Conservation (phyloP, 2,113 vertebrate species). For the Cinclus cinclus region DNA sequence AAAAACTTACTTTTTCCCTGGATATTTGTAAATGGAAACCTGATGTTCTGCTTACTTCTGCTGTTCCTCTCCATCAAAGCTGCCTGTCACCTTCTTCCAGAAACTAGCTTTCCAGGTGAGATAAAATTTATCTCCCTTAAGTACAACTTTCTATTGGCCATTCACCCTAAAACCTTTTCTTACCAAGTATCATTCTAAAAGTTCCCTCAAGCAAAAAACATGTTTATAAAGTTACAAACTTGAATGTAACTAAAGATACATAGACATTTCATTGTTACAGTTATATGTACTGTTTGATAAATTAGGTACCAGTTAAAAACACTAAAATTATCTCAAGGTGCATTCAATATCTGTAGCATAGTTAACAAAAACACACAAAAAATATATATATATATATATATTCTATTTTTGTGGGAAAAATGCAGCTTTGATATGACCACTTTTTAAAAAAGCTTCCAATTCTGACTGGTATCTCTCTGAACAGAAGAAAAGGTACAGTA, state of each 20-base stretch:
- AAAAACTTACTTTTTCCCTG: slow-evolving; percentile 68
- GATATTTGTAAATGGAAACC: slow-evolving; percentile 71
- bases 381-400: slow-evolving; percentile 80
- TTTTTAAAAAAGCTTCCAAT: slow-evolving; percentile 71
- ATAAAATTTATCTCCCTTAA: slow-evolving; percentile 43
- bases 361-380: slow-evolving; percentile 83
- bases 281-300: slow-evolving; percentile 82
- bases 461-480: slow-evolving; percentile 71
- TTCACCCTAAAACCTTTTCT: slow-evolving; percentile 59
- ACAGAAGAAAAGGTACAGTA: slow-evolving; percentile 70
- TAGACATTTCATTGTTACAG: slow-evolving; percentile 81
- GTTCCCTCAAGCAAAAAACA: slow-evolving; percentile 79
- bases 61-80: slow-evolving; percentile 25
- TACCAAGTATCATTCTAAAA: slow-evolving; percentile 73
- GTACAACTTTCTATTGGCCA: slow-evolving; percentile 21
- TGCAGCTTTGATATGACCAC: slow-evolving; percentile 77
- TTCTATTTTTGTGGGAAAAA: slow-evolving; percentile 79
- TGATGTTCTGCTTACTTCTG: slow-evolving; percentile 62
- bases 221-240: slow-evolving; percentile 85
- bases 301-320: slow-evolving; percentile 87
- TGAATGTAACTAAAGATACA: slow-evolving; percentile 84
- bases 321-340: slow-evolving; percentile 85
- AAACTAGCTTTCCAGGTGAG: slow-evolving; percentile 40
- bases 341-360: slow-evolving; percentile 82
- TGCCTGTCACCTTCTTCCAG: slow-evolving; percentile 27